Base-by-base conservation (phyloP, 2,888 invertebrate genomes). In the Allacma fusca region DNA sequence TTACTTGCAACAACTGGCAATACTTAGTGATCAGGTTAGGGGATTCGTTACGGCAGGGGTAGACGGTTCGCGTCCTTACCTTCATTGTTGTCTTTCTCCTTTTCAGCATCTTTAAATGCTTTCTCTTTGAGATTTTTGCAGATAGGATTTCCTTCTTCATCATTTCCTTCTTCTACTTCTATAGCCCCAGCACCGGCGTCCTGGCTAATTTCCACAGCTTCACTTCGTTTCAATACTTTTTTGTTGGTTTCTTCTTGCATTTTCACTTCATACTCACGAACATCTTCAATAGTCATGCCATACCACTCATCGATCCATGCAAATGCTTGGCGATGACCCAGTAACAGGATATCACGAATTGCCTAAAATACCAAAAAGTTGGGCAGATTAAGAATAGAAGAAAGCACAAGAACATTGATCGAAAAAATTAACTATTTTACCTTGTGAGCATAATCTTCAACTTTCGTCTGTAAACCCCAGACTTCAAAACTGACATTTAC, bases 291-390 rank as follows among this genome's bases (percentile, higher is more conserved):
- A 0, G 90, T 91, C 96, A 96, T 95, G 77, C 92, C 91, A 83
- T 90, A 89, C 96, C 96, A 97, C 82, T 95, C 94, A 85, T 97
- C 96, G 85, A 96, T 92, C 96, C 96, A 96, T 0, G 94, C 91
- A 85, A 96, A 95, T 0, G 96, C 96, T 88, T 96, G 96, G 34
- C 95, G 90, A 88, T 97, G 96, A 0, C 96, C 96, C 75, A 95
- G 87, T 40, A 96, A 88, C 59, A 88, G 84, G 73, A 96, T 91
- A 85, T 96, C 96, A 57, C 94, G 89, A 75, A 96, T 93, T 64
- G 92, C 91, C 93, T 94, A 87, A 71, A 34, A 71, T n/a, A 28
- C 67, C 68, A 43, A 71, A 62, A 72, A 23, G 44, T 43, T 21
- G 16, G 28, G 13, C 24, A 72, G 26, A 43, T 24, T 21, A 50